phyloP scores from a whole-genome alignment of 2,888 invertebrate species.

The Rutpela maculata region DNA sequence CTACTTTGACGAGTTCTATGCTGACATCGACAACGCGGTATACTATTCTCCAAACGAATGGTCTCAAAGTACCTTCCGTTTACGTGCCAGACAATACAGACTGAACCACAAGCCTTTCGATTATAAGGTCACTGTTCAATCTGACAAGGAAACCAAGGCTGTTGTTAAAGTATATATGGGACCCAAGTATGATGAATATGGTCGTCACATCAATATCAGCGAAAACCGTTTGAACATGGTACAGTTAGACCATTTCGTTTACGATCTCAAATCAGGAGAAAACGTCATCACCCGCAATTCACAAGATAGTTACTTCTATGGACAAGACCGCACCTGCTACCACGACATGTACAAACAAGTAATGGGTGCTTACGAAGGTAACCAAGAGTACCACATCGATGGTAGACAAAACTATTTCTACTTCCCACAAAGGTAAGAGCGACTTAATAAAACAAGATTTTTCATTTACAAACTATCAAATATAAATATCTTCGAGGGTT shows the following conservation, averaged over 20 bases:
- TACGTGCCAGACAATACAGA: constrained; percentile 81
- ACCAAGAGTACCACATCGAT: constrained; percentile 52
- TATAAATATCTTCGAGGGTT: too few relatives aligned
- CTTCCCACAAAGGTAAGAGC: constrained; percentile 78
- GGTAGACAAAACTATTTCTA: constrained; percentile 78
- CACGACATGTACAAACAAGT: constrained; percentile 79
- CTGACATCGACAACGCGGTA: constrained; percentile 79
- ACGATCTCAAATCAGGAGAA: constrained; percentile 79
- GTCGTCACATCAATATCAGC: constrained; percentile 75
- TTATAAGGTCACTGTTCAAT: constrained; percentile 77
- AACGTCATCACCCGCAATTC: constrained; percentile 84
- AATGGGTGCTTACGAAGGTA: constrained; percentile 74
- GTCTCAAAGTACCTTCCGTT: constrained; percentile 69
- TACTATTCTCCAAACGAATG: constrained; percentile 70
- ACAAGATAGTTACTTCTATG: constrained; percentile 79
- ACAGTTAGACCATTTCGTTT: constrained; percentile 78
- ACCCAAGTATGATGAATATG: constrained; percentile 81
- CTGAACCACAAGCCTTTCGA: constrained; percentile 83
- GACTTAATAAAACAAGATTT: too few relatives aligned
- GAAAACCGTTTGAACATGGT: constrained; percentile 79
- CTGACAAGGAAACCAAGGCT: constrained; percentile 78
- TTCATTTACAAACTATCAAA: too few relatives aligned
- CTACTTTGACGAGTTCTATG: constrained; percentile 81
- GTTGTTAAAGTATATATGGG: constrained; percentile 82
- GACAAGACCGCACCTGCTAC: constrained; percentile 80